phyloP scores from a whole-genome alignment of 2,797 vertebrate genomes.

The Peromyscus aztecus region DNA sequence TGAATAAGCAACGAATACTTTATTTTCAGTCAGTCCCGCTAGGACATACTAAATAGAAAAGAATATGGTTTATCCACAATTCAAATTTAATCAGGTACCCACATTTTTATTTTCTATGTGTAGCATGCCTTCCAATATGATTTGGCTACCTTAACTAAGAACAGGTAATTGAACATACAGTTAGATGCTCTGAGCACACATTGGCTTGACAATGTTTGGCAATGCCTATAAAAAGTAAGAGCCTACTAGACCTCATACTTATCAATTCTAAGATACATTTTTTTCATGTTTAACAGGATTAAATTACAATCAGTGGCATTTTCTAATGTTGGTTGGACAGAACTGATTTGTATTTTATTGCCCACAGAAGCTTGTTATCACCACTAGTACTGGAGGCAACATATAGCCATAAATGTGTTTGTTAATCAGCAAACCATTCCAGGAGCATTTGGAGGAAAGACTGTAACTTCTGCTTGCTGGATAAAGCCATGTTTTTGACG shows the following conservation, averaged over 20 bases:
- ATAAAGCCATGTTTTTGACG: background rate
- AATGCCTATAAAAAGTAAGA: background rate
- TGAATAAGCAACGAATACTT: background rate
- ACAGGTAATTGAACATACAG: background rate
- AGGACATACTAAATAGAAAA: background rate
- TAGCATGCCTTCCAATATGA: background rate
- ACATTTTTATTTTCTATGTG: constrained; percentile 12
- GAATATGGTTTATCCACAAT: background rate
- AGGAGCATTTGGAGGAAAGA: background rate
- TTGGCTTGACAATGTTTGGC: background rate
- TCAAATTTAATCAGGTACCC: background rate
- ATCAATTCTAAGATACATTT: background rate
- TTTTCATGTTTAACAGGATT: background rate
- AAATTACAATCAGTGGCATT: background rate
- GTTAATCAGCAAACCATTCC: background rate
- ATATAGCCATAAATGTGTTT: background rate
- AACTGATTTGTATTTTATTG: background rate
- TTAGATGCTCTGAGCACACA: background rate
- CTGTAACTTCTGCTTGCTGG: background rate
- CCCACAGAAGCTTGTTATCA: background rate
- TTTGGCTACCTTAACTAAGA: background rate
- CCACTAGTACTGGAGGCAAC: background rate
- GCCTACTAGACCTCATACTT: background rate
- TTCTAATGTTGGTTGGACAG: background rate
- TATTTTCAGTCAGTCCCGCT: background rate